These are phyloP conservation scores for Glaucomys volans DNA, from an alignment of 2,113 vertebrate genomes.

Conservation along the genomic window DNA sequence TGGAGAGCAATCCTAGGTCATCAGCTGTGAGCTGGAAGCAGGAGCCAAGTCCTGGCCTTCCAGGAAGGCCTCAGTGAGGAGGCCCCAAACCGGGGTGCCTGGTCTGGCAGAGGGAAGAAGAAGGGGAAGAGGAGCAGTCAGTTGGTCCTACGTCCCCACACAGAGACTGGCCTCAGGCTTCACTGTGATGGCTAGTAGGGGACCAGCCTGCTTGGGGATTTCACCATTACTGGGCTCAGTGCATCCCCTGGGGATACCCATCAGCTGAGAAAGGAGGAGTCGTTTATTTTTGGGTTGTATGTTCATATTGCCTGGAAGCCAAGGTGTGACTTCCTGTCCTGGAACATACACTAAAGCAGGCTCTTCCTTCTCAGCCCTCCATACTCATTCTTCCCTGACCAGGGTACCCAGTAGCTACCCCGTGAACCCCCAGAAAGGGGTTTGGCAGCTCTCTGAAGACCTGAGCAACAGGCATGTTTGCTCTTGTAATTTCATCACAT, in stretches of 20 bases:
- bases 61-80: not conserved
- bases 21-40: not conserved
- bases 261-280: not conserved
- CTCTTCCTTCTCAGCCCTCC: not conserved
- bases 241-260: no score
- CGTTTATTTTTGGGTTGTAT: not conserved
- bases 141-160: not conserved
- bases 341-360: not conserved
- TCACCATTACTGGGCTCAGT: not conserved
- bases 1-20: not conserved
- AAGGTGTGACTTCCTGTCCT: not conserved
- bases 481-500: slow-evolving; percentile 59
- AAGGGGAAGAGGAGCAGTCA: not conserved
- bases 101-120: not conserved
- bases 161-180: not conserved
- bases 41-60: not conserved
- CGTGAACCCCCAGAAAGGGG: not conserved
- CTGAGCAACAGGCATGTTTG: not conserved
- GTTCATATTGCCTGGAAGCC: not conserved
- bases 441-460: not conserved
- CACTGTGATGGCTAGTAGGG: not conserved
- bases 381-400: not conserved
- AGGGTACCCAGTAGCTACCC: not conserved
- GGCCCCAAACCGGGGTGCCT: not conserved
- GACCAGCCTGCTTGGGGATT: not conserved